Conservation (phyloP, 2,113 vertebrate species). For the Lontra canadensis region DNA sequence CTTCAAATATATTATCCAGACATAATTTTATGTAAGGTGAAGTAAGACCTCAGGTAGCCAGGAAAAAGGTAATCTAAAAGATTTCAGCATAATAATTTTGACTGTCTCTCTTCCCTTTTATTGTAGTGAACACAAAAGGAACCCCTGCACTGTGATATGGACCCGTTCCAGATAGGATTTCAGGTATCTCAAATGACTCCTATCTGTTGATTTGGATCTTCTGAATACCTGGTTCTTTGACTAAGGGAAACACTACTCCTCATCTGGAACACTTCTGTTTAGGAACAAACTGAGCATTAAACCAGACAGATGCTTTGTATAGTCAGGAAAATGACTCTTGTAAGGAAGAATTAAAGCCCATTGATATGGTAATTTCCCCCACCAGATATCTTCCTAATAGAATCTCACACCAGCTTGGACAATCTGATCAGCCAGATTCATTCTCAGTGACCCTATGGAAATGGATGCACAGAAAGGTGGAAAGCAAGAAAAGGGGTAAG, state of each 20-base stretch:
- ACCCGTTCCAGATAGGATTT: background rate
- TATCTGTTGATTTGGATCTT: background rate
- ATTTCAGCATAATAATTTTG: background rate
- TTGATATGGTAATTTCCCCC: conserved; percentile 17
- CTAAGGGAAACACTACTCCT: background rate
- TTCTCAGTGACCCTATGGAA: background rate
- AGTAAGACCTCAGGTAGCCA: background rate
- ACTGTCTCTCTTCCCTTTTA: background rate
- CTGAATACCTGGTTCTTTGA: background rate
- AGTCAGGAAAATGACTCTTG: conserved; percentile 4
- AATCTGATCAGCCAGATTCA: background rate
- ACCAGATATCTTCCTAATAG: conserved; percentile 30
- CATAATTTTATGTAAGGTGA: background rate
- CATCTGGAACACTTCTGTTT: background rate
- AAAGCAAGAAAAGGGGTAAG: background rate
- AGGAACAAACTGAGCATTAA: background rate
- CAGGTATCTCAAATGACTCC: background rate
- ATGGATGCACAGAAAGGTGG: background rate
- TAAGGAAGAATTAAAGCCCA: conserved; percentile 37
- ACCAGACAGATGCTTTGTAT: conserved; percentile 1
- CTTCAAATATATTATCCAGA: background rate
- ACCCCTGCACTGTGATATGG: background rate
- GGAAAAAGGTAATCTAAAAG: background rate
- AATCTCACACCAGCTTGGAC: conserved; percentile 31
- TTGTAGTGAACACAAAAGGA: background rate